A percentile compares a stretch with the other conserved stretches of the same genome.
phyloP scores from a whole-genome alignment of 2,888 invertebrate genomes.

The Caenorhabditis sp. region DNA sequence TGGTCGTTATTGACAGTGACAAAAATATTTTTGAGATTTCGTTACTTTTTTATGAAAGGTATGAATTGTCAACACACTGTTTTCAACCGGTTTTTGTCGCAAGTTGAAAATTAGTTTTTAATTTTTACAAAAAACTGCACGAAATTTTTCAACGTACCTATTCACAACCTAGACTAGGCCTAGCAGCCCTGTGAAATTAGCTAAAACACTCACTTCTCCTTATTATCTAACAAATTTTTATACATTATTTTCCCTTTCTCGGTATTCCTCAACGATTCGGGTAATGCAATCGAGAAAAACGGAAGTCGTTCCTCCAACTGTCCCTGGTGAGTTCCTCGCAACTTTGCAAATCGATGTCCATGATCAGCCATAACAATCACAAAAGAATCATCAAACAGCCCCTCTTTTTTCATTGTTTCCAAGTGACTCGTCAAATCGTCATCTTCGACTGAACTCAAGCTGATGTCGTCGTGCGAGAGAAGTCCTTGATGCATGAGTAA shows the following conservation, averaged over 20 bases:
- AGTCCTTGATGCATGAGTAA: conserved; percentile 86
- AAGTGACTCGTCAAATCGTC: conserved; percentile 57
- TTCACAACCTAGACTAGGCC: no score
- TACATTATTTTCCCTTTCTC: conserved; percentile 41
- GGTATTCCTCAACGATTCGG: conserved; percentile 50
- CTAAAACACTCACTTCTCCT: conserved; percentile 22
- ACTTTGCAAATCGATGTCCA: conserved; percentile 84
- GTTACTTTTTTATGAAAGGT: no score
- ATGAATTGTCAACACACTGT: no score
- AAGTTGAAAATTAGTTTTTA: no score
- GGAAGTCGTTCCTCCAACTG: conserved; percentile 78
- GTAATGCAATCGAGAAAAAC: conserved; percentile 76
- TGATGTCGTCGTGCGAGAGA: conserved; percentile 86
- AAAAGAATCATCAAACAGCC: conserved; percentile 81
- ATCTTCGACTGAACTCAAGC: conserved; percentile 77
- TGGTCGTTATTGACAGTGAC: no score
- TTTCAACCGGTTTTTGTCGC: no score
- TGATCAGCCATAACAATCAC: conserved; percentile 92
- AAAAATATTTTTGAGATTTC: no score
- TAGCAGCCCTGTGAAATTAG: no score
- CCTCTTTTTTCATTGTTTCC: conserved; percentile 65
- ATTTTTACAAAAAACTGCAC: no score
- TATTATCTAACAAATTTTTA: conserved; percentile 58
- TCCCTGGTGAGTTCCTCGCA: conserved; percentile 86
- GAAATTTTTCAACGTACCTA: no score